Percentiles rank a stretch among this genome's conserved stretches.
phyloP scores from a whole-genome alignment of 2,888 invertebrate genomes.

The Drosophila meridionalis region DNA sequence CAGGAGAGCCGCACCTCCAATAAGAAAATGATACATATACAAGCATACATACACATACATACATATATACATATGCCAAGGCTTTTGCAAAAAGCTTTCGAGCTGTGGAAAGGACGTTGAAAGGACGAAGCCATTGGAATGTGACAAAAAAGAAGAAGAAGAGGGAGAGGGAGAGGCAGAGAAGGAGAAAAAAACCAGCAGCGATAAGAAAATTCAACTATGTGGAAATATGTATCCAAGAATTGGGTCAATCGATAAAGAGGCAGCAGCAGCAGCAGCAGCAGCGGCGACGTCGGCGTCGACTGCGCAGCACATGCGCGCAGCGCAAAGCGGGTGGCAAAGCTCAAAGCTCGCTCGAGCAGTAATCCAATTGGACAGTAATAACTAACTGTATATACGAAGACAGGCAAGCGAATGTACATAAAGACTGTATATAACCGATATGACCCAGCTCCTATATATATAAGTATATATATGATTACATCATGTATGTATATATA shows the following conservation, averaged over 20 bases:
- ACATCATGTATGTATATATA: slow-evolving; percentile 51
- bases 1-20: slow-evolving; percentile 22
- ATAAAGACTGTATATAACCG: slow-evolving; percentile 23
- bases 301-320: slow-evolving; percentile 66
- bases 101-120: slow-evolving; percentile 72
- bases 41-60: background rate
- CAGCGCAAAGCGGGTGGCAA: slow-evolving; percentile 23
- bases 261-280: slow-evolving; percentile 46
- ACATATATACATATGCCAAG: background rate
- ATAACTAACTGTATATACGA: slow-evolving; percentile 49
- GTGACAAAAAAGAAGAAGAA: slow-evolving; percentile 8
- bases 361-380: slow-evolving; percentile 68
- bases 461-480: slow-evolving; percentile 39
- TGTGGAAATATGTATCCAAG: slow-evolving; percentile 30
- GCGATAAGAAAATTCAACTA: slow-evolving; percentile 34
- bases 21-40: background rate
- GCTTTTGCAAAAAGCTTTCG: slow-evolving; percentile 40
- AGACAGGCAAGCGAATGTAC: background rate
- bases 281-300: slow-evolving; percentile 1
- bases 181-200: background rate
- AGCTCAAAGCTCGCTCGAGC: slow-evolving; percentile 28
- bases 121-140: slow-evolving; percentile 74
- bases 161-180: background rate
- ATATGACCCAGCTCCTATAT: slow-evolving; percentile 33
- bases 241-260: slow-evolving; percentile 77